Evolutionary conservation across 1,140 invertebrate species (phyloP).

Genomic region (Dreissena rostriformis): DNA sequence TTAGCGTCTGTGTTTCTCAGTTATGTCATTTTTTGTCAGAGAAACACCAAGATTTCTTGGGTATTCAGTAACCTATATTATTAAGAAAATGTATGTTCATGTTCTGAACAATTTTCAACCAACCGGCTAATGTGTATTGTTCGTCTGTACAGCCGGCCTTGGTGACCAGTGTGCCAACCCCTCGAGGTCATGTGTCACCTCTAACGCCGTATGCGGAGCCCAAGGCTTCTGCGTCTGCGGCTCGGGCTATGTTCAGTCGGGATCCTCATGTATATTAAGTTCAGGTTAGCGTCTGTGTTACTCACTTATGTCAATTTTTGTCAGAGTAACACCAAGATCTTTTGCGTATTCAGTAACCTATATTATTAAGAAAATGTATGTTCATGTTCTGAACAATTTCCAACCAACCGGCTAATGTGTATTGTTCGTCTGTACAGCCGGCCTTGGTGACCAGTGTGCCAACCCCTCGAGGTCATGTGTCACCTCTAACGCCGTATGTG

Average conservation of each 20-base stretch:
- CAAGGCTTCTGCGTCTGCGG: not conserved
- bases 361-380: too few relatives aligned
- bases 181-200: not conserved
- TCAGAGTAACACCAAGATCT: too few relatives aligned
- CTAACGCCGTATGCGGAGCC: not conserved
- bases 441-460: not conserved
- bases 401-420: not conserved
- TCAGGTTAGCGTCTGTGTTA: constrained; percentile 5
- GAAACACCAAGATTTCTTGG: too few relatives aligned
- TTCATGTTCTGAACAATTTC: too few relatives aligned
- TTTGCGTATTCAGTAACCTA: too few relatives aligned
- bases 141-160: too few relatives aligned
- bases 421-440: too few relatives aligned
- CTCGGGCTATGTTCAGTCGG: constrained; percentile 7
- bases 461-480: not conserved
- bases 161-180: not conserved
- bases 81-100: too few relatives aligned
- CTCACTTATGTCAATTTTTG: not conserved
- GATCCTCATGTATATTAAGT: not conserved
- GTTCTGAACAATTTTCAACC: too few relatives aligned
- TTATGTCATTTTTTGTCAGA: not conserved
- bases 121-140: too few relatives aligned
- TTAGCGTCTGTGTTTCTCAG: not conserved
- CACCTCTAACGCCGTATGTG: not conserved
- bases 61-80: too few relatives aligned